Evolutionary conservation across 2,797 vertebrate species (phyloP), one percentile per base, ranked within the genome.

Genomic region (Lepilemur septentrionalis): DNA sequence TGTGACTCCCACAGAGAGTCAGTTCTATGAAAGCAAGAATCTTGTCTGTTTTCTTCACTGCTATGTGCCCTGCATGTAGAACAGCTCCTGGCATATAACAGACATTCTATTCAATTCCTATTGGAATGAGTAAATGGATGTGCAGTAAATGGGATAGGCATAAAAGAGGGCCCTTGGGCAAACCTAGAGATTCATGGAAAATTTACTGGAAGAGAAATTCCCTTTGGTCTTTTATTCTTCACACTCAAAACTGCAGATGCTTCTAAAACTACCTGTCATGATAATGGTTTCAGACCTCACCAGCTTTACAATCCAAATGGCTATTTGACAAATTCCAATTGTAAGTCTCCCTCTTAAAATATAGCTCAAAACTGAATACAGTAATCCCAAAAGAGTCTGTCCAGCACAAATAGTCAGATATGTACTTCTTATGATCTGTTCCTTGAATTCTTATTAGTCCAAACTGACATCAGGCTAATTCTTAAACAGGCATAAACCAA

Each of bases 321-420:
- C 23, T 78, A n/a, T 61, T 80, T 35, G 67, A 52, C 22, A 97
- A 61, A 94, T 92, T 55, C 20, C 9, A 78, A n/a, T 73, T 91
- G 2, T 90, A 43, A 63, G 10, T 69, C 14, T 75, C 18, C 65
- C 41, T 79, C 70, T 92, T 43, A 85, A 65, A 59, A 38, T 38
- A 30, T 61, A 41, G 75, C 55, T 79, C 22, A 80, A 75, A 75
- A 63, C 38, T 63, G 25, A 65, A 63, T 14, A 9, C 15, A 41
- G 28, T 52, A 94, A 90, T 88, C 10, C 13, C 17, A 7, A 75
- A 67, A 46, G 50, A 79, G 8, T 69, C 48, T 90, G 11, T 55
- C 35, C 35, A 80, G 50, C 25, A 65, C 35, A 67, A n/a, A 89
- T 41, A 35, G 11, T 59, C 25, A 46, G 14, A n/a, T 35, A 32